Percentiles rank a stretch among this genome's conserved stretches.
Conservation (phyloP, 2,113 vertebrate genomes). For the Ceyx cyanopectus region DNA sequence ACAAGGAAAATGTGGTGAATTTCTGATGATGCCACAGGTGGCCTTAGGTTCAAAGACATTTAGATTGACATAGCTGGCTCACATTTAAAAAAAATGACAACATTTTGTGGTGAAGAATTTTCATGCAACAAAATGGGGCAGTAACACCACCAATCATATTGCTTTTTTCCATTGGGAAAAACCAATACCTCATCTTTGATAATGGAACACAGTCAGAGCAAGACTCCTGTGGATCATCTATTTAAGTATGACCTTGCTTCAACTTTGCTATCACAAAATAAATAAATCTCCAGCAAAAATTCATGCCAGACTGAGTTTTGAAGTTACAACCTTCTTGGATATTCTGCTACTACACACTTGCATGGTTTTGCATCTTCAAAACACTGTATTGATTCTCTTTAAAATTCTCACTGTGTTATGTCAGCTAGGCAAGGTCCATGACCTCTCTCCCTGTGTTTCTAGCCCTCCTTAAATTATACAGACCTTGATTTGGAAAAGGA, state of each 20-base stretch:
- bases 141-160: background rate
- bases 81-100: background rate
- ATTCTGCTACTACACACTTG: background rate
- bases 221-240: background rate
- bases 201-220: background rate
- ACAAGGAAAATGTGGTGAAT: background rate
- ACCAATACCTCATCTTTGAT: background rate
- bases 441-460: background rate
- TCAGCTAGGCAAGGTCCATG: background rate
- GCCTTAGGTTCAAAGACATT: background rate
- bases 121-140: background rate
- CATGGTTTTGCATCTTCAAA: background rate
- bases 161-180: background rate
- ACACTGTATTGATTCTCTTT: background rate
- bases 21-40: background rate
- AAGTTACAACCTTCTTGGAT: background rate
- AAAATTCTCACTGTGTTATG: background rate
- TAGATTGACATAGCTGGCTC: background rate
- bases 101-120: background rate
- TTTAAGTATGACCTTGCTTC: background rate
- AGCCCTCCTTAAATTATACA: background rate
- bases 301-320: background rate
- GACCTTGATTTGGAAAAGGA: background rate
- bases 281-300: background rate
- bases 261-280: background rate